Evolutionary conservation across 2,113 vertebrate genomes (phyloP).

Genomic region (Zonotrichia leucophrys): DNA sequence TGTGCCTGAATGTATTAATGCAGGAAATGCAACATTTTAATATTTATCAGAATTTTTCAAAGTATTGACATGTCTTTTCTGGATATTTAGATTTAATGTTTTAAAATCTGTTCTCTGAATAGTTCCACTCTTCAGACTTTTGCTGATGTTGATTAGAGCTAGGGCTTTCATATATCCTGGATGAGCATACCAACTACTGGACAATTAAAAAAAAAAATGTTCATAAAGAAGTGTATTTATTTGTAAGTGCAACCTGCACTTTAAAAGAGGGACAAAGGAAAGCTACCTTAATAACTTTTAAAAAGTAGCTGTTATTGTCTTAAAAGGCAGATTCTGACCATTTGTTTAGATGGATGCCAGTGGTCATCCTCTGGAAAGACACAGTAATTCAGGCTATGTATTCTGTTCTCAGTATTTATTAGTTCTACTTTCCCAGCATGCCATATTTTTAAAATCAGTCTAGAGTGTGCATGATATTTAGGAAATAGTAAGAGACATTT

Average conservation of each 20-base stretch:
- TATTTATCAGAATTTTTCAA: neutral
- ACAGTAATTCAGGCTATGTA: neutral
- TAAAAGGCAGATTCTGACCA: neutral
- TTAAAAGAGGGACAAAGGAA: neutral
- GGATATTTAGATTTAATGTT: neutral
- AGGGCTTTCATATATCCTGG: neutral
- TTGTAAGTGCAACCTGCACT: neutral
- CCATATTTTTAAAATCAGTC: neutral
- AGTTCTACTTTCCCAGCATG: neutral
- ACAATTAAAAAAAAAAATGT: neutral
- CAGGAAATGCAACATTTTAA: neutral
- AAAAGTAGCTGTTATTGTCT: neutral
- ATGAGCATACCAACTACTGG: neutral
- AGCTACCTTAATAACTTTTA: neutral
- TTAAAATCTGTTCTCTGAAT: neutral
- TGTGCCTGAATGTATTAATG: neutral
- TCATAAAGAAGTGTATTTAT: neutral
- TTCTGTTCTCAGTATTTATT: neutral
- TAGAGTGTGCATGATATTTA: neutral
- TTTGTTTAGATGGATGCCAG: neutral
- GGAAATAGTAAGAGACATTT: neutral
- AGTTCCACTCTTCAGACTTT: neutral
- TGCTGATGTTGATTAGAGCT: neutral
- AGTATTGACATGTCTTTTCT: neutral
- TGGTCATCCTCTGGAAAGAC: neutral